Evolutionary conservation across 2,797 vertebrate genomes (phyloP).

Genomic region (Emys orbicularis): DNA sequence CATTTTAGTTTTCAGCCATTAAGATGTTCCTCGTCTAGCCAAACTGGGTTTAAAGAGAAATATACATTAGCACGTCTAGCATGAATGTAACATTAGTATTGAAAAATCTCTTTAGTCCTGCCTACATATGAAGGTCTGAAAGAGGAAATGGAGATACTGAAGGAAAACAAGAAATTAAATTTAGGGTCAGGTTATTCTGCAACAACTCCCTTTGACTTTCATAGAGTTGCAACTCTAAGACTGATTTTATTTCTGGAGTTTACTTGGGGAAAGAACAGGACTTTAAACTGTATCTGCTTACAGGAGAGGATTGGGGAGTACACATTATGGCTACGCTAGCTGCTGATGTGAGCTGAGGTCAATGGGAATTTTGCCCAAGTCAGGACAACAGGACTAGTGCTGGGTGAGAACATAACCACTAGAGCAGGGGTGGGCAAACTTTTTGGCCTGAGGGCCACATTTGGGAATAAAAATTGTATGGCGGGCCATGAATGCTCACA

Average conservation of each 20-base stretch:
- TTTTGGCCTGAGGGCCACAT: too few species aligned
- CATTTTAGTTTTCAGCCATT: background rate
- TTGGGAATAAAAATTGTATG: too few species aligned
- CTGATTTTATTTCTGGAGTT: too few species aligned
- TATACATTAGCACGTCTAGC: background rate
- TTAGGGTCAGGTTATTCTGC: background rate
- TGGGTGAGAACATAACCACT: background rate
- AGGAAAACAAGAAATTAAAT: background rate
- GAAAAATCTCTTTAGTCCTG: background rate
- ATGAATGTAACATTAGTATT: background rate
- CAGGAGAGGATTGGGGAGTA: background rate
- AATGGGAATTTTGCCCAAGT: background rate
- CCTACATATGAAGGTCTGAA: fast-evolving
- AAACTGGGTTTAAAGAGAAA: background rate
- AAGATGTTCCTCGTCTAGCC: background rate
- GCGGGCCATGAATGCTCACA: too few species aligned
- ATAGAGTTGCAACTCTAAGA: background rate
- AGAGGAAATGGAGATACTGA: background rate
- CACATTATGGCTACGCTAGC: too few species aligned
- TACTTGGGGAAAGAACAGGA: background rate
- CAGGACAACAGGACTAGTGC: background rate
- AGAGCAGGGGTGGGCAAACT: too few species aligned
- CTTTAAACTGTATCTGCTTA: background rate
- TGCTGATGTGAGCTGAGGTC: background rate
- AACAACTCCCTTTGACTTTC: background rate